Evolutionary conservation across 2,797 vertebrate genomes (phyloP), one percentile per base, ranked within the genome.

Genomic region (Threskiornis aethiopicus): DNA sequence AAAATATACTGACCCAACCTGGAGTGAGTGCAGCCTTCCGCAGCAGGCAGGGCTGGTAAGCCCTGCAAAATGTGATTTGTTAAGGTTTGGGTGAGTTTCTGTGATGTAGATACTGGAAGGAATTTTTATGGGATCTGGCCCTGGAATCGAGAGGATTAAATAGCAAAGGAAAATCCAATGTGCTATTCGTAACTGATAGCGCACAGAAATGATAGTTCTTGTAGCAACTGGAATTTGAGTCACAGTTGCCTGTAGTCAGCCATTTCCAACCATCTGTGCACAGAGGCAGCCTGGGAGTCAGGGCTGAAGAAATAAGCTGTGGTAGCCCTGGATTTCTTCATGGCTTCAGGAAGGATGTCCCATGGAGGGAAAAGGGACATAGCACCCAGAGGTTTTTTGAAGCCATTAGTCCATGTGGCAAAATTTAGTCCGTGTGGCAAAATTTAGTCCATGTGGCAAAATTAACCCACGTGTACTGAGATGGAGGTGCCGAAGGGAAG

Each of bases 111-210:
- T 95, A 93, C 82, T 97, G 88, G 91, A 92, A 97, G 96, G 96
- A 97, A 97, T 97, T 97, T 98, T 97, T 97, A 97, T 97, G 95
- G 87, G 96, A 95, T 95, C 95, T 88, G 93, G 84, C 69, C 49
- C 88, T 95, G 93, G 93, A 95, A 95, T 79, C 7, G 64, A 88
- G 69, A 93, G 84, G 85, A 96, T 93, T 96, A 96, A 96, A 94
- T 75, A 86, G 93, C 89, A 93, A 92, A 96, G 89, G 80, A 70
- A 96, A 97, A 94, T 79, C 87, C 90, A 87, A 82, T 28, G 76
- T 61, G 76, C 83, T 88, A 20, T 67, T 95, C 59, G 79, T 91
- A 97, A 96, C 87, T 91, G 93, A 96, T 77, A 92, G 91, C 1
- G 0, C 65, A 41, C 90, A 96, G 95, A 95, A 95, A 90, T 69